A percentile compares a stretch with the other conserved stretches of the same genome.
Conservation (phyloP, 1,140 invertebrate genomes). For the Ceratosolen fusciceps region DNA sequence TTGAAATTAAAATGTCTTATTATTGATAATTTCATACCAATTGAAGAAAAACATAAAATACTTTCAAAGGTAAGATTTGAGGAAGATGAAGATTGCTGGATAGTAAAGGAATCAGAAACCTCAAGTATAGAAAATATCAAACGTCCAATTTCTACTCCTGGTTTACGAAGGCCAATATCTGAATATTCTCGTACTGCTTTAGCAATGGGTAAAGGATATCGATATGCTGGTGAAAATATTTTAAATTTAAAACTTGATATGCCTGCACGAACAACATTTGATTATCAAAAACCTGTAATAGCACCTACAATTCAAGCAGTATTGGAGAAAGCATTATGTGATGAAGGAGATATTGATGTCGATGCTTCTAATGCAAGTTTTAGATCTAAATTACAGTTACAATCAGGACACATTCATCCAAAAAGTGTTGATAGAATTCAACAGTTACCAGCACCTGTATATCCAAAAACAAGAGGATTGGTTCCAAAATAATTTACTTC, state of each 20-base stretch:
- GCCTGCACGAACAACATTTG: conserved; percentile 83
- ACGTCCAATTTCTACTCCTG: conserved; percentile 78
- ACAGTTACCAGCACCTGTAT: conserved; percentile 67
- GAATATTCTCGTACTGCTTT: conserved; percentile 80
- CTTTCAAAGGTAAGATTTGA: conserved; percentile 85
- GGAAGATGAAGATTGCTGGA: conserved; percentile 91
- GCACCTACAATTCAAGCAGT: conserved; percentile 82
- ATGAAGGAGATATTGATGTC: conserved; percentile 82
- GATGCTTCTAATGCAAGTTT: conserved; percentile 72
- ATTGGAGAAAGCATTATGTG: conserved; percentile 80
- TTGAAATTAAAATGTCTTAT: conserved; percentile 88
- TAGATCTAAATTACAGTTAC: conserved; percentile 59
- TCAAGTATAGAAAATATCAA: conserved; percentile 68
- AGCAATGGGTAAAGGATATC: conserved; percentile 74
- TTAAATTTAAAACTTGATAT: conserved; percentile 86
- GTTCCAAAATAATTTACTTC: conserved; percentile 72
- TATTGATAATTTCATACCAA: conserved; percentile 97
- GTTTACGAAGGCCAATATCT: conserved; percentile 79
- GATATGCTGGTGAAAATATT: conserved; percentile 85
- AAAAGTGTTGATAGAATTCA: conserved; percentile 64
- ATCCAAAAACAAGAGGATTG: conserved; percentile 75
- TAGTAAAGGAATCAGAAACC: conserved; percentile 66
- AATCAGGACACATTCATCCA: conserved; percentile 61
- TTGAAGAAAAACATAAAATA: conserved; percentile 89
- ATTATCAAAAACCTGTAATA: conserved; percentile 82